phyloP scores from a whole-genome alignment of 1,140 invertebrate species.

The Camponotus pennsylvanicus region DNA sequence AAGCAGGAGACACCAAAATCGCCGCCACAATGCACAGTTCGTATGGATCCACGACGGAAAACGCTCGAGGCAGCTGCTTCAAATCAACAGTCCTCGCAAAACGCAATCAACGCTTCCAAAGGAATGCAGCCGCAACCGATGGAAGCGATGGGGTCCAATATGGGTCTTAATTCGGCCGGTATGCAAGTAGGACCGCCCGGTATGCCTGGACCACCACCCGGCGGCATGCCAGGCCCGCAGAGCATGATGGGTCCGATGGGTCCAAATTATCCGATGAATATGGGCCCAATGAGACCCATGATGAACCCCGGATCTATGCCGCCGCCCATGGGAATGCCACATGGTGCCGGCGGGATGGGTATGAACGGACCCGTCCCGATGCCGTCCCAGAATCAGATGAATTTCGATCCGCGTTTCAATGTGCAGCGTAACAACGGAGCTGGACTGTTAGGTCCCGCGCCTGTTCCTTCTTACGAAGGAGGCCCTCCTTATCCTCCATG shows the following conservation, averaged over 20 bases:
- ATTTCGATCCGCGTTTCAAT: constrained; percentile 81
- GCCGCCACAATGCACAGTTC: constrained; percentile 79
- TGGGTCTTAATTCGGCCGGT: constrained; percentile 77
- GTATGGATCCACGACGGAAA: constrained; percentile 87
- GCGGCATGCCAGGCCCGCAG: constrained; percentile 85
- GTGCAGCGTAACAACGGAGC: constrained; percentile 81
- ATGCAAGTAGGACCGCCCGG: constrained; percentile 85
- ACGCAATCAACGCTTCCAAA: constrained; percentile 54
- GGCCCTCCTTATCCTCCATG: constrained; percentile 68
- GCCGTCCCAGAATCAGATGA: constrained; percentile 77
- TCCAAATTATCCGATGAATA: constrained; percentile 82
- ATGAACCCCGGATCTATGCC: constrained; percentile 74
- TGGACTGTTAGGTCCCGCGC: constrained; percentile 82
- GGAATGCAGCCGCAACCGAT: constrained; percentile 57
- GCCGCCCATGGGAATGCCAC: constrained; percentile 78
- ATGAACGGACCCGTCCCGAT: constrained; percentile 72
- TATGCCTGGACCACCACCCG: constrained; percentile 70
- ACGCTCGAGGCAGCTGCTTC: constrained; percentile 83
- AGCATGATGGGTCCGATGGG: constrained; percentile 85
- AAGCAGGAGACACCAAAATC: constrained; percentile 82
- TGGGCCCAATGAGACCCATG: constrained; percentile 82
- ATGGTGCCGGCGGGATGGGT: constrained; percentile 54
- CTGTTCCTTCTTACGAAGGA: constrained; percentile 77
- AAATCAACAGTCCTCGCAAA: constrained; percentile 72
- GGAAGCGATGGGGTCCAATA: constrained; percentile 61